Evolutionary conservation across 2,888 invertebrate genomes (phyloP).

Genomic region (Cryptophagus acutangulus): DNA sequence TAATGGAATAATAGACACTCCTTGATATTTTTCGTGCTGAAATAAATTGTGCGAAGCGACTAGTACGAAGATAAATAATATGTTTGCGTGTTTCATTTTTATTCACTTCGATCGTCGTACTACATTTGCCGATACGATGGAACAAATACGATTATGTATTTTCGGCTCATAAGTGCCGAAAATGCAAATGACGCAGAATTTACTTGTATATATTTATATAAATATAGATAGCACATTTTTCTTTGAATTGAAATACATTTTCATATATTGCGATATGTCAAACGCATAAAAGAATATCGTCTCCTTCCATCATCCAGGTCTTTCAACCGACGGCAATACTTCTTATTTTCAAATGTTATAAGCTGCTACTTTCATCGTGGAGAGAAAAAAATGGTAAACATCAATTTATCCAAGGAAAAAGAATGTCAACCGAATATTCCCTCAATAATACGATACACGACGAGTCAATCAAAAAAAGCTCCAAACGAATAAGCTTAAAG

Average conservation of each 20-base stretch:
- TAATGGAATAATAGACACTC: slow-evolving; percentile 38
- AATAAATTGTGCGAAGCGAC: slow-evolving; percentile 28
- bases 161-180: slow-evolving; percentile 5
- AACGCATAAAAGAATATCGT: neutral
- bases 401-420: no score
- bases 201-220: slow-evolving; percentile 9
- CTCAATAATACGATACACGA: no score
- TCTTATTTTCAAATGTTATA: neutral
- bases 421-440: no score
- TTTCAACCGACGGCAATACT: no score
- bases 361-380: neutral
- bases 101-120: slow-evolving; percentile 10
- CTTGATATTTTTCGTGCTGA: slow-evolving; percentile 31
- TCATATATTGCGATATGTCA: slow-evolving; percentile 8
- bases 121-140: slow-evolving; percentile 12
- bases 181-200: slow-evolving; percentile 13
- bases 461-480: no score
- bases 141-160: slow-evolving; percentile 28
- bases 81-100: slow-evolving; percentile 20
- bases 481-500: no score
- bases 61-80: slow-evolving; percentile 26
- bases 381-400: no score
- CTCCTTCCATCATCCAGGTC: neutral
- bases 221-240: slow-evolving; percentile 9
- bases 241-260: slow-evolving; percentile 9